A percentile compares a stretch with the other conserved stretches of the same genome.
Evolutionary conservation across 2,797 vertebrate species (phyloP).

Genomic region (Melanogrammus aeglefinus): DNA sequence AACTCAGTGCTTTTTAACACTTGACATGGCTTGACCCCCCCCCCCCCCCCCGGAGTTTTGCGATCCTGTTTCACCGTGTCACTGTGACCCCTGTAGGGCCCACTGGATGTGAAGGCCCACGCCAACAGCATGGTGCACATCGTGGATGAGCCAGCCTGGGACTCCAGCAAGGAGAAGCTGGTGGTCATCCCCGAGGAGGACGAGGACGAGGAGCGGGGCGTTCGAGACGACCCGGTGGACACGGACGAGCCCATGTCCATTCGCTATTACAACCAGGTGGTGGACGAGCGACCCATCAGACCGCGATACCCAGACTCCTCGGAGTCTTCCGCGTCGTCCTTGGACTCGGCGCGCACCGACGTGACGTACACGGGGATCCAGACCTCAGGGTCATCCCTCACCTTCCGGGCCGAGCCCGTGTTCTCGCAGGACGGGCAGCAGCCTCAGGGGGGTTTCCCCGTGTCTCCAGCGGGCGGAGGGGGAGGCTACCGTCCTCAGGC

Average conservation of each 20-base stretch:
- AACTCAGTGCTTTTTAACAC: neutral
- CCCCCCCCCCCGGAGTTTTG: no score
- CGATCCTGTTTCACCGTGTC: no score
- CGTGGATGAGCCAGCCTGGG: slow-evolving; percentile 73
- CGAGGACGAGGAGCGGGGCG: slow-evolving; percentile 57
- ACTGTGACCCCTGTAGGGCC: slow-evolving; percentile 55
- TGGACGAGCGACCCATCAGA: slow-evolving; percentile 74
- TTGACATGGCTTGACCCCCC: no score
- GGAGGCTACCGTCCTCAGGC: slow-evolving; percentile 71
- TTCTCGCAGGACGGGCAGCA: slow-evolving; percentile 72
- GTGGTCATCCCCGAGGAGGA: slow-evolving; percentile 72
- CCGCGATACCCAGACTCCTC: slow-evolving; percentile 63
- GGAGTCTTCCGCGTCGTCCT: slow-evolving; percentile 76
- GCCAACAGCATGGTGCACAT: slow-evolving; percentile 89
- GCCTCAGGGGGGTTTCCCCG: slow-evolving; percentile 13
- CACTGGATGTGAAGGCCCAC: slow-evolving; percentile 86
- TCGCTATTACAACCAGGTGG: slow-evolving; percentile 76
- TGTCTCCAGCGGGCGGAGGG: slow-evolving; percentile 7
- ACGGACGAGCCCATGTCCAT: slow-evolving; percentile 68
- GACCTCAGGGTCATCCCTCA: slow-evolving; percentile 75
- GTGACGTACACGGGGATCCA: slow-evolving; percentile 93
- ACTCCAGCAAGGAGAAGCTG: slow-evolving; percentile 67
- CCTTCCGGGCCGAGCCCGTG: slow-evolving; percentile 71
- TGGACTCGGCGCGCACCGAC: slow-evolving; percentile 75
- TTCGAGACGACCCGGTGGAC: slow-evolving; percentile 59